Evolutionary conservation across 2,888 invertebrate species (phyloP).

Genomic region (Plebejus argus): DNA sequence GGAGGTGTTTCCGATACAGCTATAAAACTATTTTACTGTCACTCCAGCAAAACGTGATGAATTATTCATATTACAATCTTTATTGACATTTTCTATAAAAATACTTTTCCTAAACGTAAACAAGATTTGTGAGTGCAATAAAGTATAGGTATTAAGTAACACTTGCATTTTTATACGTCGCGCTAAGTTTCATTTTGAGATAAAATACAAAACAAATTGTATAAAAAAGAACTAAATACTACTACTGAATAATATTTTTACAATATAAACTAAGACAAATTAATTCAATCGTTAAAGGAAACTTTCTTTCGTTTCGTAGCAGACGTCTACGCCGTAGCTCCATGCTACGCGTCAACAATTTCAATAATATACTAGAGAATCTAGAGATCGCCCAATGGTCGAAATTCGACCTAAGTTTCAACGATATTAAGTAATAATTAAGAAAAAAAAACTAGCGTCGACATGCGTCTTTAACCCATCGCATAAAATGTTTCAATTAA

Average conservation of each 20-base stretch:
- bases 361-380: too few species aligned
- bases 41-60: not conserved
- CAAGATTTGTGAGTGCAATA: not conserved
- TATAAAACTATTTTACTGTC: conserved; percentile 5
- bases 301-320: not conserved
- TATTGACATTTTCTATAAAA: not conserved
- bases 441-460: too few species aligned
- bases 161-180: not conserved
- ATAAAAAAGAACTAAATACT: not conserved
- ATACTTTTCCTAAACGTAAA: not conserved
- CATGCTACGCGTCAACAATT: not conserved
- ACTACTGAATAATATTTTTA: not conserved
- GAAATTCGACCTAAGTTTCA: too few species aligned
- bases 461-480: too few species aligned
- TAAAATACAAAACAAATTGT: not conserved
- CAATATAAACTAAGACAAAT: not conserved
- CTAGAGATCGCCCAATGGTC: too few species aligned
- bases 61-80: not conserved
- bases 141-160: not conserved
- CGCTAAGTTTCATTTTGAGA: not conserved
- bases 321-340: not conserved
- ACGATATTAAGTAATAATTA: too few species aligned
- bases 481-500: too few species aligned
- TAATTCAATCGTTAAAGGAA: not conserved
- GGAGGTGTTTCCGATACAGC: not conserved